Conservation (phyloP, 2,888 invertebrate species). For the Plagiodera versicolora region DNA sequence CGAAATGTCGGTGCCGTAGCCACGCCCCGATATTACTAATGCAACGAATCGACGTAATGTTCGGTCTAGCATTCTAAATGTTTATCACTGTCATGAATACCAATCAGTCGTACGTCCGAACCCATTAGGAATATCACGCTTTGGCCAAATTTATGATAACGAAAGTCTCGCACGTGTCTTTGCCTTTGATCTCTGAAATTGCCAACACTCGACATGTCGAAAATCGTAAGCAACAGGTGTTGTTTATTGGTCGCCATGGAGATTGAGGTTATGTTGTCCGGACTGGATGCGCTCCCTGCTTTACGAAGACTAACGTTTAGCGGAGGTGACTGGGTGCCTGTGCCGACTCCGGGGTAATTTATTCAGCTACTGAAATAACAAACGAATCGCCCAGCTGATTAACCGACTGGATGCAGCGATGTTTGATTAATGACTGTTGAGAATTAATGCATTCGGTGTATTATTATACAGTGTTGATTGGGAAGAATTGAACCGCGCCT, state of each 20-base stretch:
- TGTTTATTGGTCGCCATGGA: not conserved
- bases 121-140: not conserved
- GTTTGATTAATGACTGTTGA: not conserved
- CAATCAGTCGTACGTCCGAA: constrained; percentile 3
- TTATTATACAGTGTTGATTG: not conserved
- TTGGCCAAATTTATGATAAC: not conserved
- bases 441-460: not conserved
- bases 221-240: not conserved
- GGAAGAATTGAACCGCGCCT: not conserved
- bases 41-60: constrained; percentile 8
- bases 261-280: no score
- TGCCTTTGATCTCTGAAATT: not conserved
- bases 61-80: constrained; percentile 20
- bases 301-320: no score
- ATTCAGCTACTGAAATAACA: not conserved
- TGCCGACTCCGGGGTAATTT: not conserved
- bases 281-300: no score
- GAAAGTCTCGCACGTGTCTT: not conserved
- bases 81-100: constrained; percentile 14
- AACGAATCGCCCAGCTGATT: not conserved
- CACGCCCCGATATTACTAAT: constrained; percentile 13
- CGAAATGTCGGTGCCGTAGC: no score
- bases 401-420: not conserved
- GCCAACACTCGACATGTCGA: not conserved
- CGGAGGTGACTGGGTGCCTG: no score